Conservation (phyloP, 2,113 vertebrate species). For the Xiphophorus hellerii region DNA sequence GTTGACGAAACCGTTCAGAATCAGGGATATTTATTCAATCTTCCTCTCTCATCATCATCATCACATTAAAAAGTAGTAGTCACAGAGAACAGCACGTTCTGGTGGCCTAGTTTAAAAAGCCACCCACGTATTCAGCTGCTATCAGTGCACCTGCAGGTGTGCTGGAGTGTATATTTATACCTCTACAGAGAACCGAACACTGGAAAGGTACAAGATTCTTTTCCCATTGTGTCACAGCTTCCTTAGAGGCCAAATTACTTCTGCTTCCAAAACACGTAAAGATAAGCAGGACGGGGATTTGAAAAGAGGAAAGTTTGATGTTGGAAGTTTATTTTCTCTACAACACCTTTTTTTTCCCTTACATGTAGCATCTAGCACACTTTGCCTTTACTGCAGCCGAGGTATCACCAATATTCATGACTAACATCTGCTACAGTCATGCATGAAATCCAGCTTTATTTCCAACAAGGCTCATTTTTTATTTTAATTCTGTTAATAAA, state of each 20-base stretch:
- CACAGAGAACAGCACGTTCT: constrained; percentile 47
- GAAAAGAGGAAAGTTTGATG: neutral
- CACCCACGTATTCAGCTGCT: constrained; percentile 44
- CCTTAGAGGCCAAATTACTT: constrained; percentile 14
- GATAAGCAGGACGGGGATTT: constrained; percentile 1
- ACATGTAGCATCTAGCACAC: neutral
- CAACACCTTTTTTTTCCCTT: constrained; percentile 20
- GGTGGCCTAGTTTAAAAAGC: constrained; percentile 58
- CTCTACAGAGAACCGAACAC: constrained; percentile 23
- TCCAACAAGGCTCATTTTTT: constrained; percentile 4
- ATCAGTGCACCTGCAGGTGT: constrained; percentile 40
- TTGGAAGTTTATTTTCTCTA: constrained; percentile 6
- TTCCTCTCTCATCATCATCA: constrained; percentile 12
- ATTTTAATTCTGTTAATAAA: constrained; percentile 40
- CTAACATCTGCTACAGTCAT: constrained; percentile 29
- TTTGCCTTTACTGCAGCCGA: constrained; percentile 25
- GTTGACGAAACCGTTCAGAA: constrained; percentile 34
- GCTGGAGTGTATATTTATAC: constrained; percentile 2
- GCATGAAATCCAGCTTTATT: constrained; percentile 39
- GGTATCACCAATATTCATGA: constrained; percentile 28
- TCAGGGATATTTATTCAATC: constrained; percentile 26
- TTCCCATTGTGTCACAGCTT: constrained; percentile 31
- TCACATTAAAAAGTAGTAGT: constrained; percentile 6
- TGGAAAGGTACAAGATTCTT: constrained; percentile 4
- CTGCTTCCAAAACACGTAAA: constrained; percentile 1